Evolutionary conservation across 2,797 vertebrate species (phyloP).

Genomic region (Aulostomus chinensis): DNA sequence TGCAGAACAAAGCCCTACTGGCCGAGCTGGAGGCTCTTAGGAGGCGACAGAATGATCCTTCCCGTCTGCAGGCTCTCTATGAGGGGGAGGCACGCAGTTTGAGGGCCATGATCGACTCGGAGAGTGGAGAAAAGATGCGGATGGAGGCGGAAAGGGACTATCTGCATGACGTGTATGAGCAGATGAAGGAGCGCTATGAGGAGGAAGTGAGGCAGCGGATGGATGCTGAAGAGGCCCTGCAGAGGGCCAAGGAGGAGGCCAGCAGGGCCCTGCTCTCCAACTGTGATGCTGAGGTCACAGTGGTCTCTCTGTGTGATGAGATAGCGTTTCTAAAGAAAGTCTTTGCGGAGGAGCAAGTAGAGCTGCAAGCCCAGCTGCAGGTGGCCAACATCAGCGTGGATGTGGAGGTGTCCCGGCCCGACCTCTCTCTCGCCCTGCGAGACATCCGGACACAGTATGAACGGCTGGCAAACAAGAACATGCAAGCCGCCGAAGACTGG

Average conservation of each 20-base stretch:
- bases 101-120: conserved; percentile 79
- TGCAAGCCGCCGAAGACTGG: conserved; percentile 85
- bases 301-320: conserved; percentile 79
- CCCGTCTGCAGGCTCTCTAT: conserved; percentile 79
- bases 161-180: conserved; percentile 67
- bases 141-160: conserved; percentile 79
- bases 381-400: conserved; percentile 75
- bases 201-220: conserved; percentile 66
- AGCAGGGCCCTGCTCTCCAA: conserved; percentile 64
- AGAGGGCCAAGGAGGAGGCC: conserved; percentile 72
- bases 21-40: conserved; percentile 80
- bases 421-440: conserved; percentile 81
- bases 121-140: conserved; percentile 78
- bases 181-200: conserved; percentile 75
- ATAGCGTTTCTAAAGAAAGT: conserved; percentile 82
- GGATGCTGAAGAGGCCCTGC: conserved; percentile 75
- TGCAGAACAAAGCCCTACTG: conserved; percentile 81
- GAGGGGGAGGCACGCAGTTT: conserved; percentile 79
- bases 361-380: conserved; percentile 78
- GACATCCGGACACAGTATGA: conserved; percentile 86
- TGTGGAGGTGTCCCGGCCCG: conserved; percentile 79
- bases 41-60: conserved; percentile 73
- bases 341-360: conserved; percentile 78
- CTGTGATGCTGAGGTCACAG: conserved; percentile 73
- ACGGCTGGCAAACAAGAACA: conserved; percentile 83